Conservation (phyloP, 2,888 invertebrate genomes). For the Rhamnusium bicolor region DNA sequence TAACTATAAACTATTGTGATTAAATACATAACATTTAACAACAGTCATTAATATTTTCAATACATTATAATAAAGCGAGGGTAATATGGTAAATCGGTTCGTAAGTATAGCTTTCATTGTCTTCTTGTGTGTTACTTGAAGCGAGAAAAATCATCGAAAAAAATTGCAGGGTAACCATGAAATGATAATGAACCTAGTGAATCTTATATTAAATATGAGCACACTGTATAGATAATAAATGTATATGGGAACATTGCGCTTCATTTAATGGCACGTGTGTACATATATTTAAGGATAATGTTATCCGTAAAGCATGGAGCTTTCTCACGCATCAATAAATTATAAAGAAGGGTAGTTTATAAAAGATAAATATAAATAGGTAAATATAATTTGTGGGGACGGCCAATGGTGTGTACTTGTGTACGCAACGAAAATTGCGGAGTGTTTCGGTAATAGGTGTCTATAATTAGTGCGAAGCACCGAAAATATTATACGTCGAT, state of each 20-base stretch:
- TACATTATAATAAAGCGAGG: neutral
- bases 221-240: slow-evolving; percentile 51
- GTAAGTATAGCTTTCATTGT: slow-evolving; percentile 20
- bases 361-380: slow-evolving; percentile 57
- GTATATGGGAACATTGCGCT: slow-evolving; percentile 48
- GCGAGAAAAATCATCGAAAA: slow-evolving; percentile 31
- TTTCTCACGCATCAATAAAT: slow-evolving; percentile 54
- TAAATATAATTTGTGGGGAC: slow-evolving; percentile 54
- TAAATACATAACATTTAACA: neutral
- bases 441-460: neutral
- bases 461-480: neutral
- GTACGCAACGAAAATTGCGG: slow-evolving; percentile 1
- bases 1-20: neutral
- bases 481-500: neutral
- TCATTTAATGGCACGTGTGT: slow-evolving; percentile 52
- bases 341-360: slow-evolving; percentile 53
- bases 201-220: slow-evolving; percentile 50
- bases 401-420: slow-evolving; percentile 5
- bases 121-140: slow-evolving; percentile 13
- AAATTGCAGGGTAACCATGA: slow-evolving; percentile 28
- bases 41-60: neutral
- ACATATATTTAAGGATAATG: slow-evolving; percentile 49
- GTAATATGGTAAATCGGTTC: neutral
- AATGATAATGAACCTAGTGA: slow-evolving; percentile 44
- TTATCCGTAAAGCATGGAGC: slow-evolving; percentile 33